phyloP scores from a whole-genome alignment of 2,113 vertebrate genomes.

The Hippotragus niger region DNA sequence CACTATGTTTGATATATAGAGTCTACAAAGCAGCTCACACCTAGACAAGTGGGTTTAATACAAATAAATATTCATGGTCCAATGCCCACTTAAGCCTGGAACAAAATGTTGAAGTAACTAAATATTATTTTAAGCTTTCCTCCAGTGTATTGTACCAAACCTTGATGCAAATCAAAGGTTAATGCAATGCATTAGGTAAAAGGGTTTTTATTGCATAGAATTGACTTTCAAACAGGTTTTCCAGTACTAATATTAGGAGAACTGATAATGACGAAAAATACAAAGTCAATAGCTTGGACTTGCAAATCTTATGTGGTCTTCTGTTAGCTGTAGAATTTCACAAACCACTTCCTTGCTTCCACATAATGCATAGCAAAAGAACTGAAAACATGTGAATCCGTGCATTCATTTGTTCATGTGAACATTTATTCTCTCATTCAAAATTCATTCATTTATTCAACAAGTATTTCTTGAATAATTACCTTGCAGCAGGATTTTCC shows the following conservation, averaged over 20 bases:
- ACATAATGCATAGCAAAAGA: not conserved
- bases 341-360: not conserved
- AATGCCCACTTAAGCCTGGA: not conserved
- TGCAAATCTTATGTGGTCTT: not conserved
- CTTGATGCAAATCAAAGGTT: not conserved
- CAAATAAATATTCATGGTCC: not conserved
- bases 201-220: not conserved
- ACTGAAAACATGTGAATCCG: not conserved
- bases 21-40: not conserved
- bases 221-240: not conserved
- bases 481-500: not conserved
- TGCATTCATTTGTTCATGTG: not conserved
- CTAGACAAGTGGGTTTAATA: constrained; percentile 3
- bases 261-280: not conserved
- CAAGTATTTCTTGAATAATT: not conserved
- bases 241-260: not conserved
- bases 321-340: not conserved
- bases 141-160: not conserved
- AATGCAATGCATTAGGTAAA: not conserved
- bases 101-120: not conserved
- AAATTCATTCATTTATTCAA: not conserved
- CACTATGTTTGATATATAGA: not conserved
- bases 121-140: not conserved
- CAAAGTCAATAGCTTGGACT: not conserved
- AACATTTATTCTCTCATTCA: not conserved